Base-by-base conservation (phyloP, 2,888 invertebrate species). In the Zhuqinia jingwanae region DNA sequence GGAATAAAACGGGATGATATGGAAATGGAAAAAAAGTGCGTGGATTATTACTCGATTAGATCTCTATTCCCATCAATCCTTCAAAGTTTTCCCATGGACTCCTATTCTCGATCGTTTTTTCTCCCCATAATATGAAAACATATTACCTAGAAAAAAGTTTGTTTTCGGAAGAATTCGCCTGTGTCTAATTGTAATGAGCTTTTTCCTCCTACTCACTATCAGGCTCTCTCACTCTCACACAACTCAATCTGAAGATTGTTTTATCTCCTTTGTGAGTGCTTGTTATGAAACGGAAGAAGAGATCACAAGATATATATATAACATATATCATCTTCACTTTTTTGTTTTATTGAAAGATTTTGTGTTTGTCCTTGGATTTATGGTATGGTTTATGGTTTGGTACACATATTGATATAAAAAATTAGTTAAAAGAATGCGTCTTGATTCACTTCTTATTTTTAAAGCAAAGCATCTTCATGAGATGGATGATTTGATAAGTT, bases 41-140 rank as follows among this genome's bases (percentile, higher is more conserved):
- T 75, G 85, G 89, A 89, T 89, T 89, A 90, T 89, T 88, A 89
- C 85, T 87, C 90, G 89, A 88, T 89, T 88, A 88, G 88, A 83
- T 89, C 73, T 79, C 85, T 87, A 77, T 42, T 81, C 77, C 53
- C 56, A 75, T 68, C 78, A 85, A 36, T 36, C 36, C 8, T 36
- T 6, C 3, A 36, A 36, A 36, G 8, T 36, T 36, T 36, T 8
- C 36, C 8, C 36, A 8, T 36, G 36, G 5, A 36, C 36, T 36
- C 36, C 3, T 36, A n/a, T n/a, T n/a, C n/a, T n/a, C n/a, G n/a
- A n/a, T 27, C 27, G 13, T 73, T 25, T 47, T 45, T 47, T 11
- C 11, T 2, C 42, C 50, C 13, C 22, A 25, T n/a, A n/a, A n/a
- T n/a, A n/a, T n/a, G 50, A 25, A 50, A 50, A 22, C 50, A 73